A percentile compares a stretch with the other conserved stretches of the same genome.
phyloP scores from a whole-genome alignment of 2,113 vertebrate species.

The Equus quagga region DNA sequence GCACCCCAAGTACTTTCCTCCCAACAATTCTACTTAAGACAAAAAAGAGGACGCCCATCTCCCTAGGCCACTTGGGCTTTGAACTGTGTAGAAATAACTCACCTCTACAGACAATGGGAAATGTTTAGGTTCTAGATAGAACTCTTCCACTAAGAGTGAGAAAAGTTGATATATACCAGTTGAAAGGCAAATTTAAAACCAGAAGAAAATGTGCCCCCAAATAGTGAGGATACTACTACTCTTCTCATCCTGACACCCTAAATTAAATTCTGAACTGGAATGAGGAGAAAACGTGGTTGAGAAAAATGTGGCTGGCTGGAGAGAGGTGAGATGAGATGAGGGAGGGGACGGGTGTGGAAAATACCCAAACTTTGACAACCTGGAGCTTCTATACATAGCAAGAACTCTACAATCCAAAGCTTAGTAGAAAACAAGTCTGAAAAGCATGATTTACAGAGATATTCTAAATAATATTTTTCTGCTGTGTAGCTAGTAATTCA shows the following conservation, averaged over 20 bases:
- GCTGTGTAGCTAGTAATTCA: not conserved
- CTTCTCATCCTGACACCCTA: not conserved
- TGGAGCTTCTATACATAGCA: not conserved
- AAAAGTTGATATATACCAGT: not conserved
- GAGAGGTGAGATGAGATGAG: not conserved
- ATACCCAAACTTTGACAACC: not conserved
- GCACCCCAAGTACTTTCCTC: not conserved
- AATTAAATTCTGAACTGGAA: not conserved
- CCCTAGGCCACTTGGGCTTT: not conserved
- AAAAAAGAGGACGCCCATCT: not conserved
- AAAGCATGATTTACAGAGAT: not conserved
- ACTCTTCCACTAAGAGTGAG: not conserved
- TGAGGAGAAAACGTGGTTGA: not conserved
- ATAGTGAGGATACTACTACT: not conserved
- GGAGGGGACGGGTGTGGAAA: not conserved
- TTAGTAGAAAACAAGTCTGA: not conserved
- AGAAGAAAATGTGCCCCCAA: not conserved
- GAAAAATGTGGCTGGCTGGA: not conserved
- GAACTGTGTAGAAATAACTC: not conserved
- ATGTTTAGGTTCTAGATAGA: not conserved
- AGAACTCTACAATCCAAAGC: not conserved
- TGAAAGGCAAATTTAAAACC: not conserved
- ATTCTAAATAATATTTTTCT: not conserved
- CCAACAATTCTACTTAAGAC: not conserved
- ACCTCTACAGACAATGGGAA: not conserved